A percentile compares a stretch with the other conserved stretches of the same genome.
These are phyloP conservation scores for Malurus melanocephalus DNA, from an alignment of 2,113 vertebrate species.

Conservation along the genomic window DNA sequence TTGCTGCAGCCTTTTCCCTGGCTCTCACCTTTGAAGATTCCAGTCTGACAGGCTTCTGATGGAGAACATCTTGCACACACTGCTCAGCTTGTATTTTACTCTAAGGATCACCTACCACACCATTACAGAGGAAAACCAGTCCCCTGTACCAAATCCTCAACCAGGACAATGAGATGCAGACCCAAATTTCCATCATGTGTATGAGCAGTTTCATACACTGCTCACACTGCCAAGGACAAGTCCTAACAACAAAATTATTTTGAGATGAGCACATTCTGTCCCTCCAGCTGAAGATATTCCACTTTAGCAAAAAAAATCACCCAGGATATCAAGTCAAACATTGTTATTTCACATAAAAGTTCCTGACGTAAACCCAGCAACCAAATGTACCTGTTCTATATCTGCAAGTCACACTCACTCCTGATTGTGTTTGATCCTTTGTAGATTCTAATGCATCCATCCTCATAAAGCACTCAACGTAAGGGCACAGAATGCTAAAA, in stretches of 20 bases:
- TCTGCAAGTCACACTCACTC: not conserved
- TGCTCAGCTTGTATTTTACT: not conserved
- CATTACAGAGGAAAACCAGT: not conserved
- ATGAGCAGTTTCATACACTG: not conserved
- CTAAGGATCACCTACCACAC: not conserved
- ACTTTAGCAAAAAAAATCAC: not conserved
- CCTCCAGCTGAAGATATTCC: not conserved
- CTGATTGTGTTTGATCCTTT: not conserved
- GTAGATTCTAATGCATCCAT: not conserved
- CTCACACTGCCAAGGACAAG: not conserved
- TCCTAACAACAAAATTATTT: not conserved
- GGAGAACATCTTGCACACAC: not conserved
- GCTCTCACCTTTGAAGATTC: not conserved
- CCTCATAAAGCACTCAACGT: rapidly evolving
- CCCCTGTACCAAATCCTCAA: not conserved
- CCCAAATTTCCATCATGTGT: not conserved
- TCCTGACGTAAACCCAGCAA: not conserved
- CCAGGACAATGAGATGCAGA: not conserved
- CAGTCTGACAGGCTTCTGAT: not conserved
- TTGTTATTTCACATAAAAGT: not conserved
- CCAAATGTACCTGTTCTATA: not conserved
- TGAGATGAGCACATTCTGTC: not conserved
- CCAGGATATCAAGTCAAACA: not conserved
- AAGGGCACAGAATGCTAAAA: not conserved
- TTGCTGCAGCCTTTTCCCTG: not conserved